Percentiles rank a stretch among this genome's conserved stretches.
Evolutionary conservation across 2,888 invertebrate species (phyloP).

Genomic region (Archips crataeganus): DNA sequence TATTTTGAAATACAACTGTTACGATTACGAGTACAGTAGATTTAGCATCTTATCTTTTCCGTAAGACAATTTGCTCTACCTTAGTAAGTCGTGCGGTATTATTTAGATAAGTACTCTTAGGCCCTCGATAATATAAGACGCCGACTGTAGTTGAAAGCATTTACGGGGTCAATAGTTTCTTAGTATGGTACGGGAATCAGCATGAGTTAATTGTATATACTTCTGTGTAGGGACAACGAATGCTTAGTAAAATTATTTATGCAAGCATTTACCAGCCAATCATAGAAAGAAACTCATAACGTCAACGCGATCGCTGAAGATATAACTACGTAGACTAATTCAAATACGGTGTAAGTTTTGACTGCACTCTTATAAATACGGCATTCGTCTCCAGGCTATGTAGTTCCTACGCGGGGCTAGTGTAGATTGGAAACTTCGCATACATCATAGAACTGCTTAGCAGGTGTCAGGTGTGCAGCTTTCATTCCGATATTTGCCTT

Average conservation of each 20-base stretch:
- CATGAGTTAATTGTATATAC: neutral
- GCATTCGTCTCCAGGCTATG: too few relatives aligned
- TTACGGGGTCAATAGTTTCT: conserved; percentile 2
- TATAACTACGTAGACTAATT: neutral
- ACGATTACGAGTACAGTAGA: too few relatives aligned
- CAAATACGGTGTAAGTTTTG: neutral
- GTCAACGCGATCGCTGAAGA: neutral
- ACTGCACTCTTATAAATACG: neutral
- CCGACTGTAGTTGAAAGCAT: conserved; percentile 1
- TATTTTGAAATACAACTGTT: too few relatives aligned
- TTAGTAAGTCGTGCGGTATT: neutral
- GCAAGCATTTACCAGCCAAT: neutral
- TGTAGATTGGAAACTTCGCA: too few relatives aligned
- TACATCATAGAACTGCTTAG: too few relatives aligned
- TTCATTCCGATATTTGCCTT: too few relatives aligned
- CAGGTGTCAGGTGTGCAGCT: too few relatives aligned
- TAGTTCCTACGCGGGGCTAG: too few relatives aligned
- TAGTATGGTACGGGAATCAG: conserved; percentile 7
- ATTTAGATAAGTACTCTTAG: neutral
- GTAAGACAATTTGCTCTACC: neutral
- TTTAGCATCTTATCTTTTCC: too few relatives aligned
- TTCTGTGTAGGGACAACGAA: neutral
- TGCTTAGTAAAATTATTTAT: neutral
- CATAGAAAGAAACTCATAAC: neutral
- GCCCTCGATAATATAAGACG: neutral